Base-by-base conservation (phyloP, 2,888 invertebrate genomes). In the Hesperia comma region DNA sequence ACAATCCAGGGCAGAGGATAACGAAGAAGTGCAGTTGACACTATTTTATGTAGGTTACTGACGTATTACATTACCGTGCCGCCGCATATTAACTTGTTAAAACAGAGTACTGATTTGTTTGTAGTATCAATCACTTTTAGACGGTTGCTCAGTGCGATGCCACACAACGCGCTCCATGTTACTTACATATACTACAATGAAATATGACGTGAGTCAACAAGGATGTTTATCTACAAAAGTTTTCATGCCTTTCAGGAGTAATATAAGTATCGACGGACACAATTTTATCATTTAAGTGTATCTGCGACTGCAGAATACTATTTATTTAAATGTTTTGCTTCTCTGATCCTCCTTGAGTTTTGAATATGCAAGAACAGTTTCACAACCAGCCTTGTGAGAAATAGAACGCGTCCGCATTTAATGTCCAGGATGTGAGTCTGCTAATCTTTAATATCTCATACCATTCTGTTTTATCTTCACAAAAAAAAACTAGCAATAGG, bases 1-100 rank as follows among this genome's bases (percentile, higher is more conserved):
- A 77, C 78, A 84, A 88, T 84, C 84, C 85, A 87, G 90, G 86
- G 80, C 90, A 86, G 90, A 90, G 90, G 90, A 91, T 87, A 90
- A 88, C 83, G 37, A 37, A 86, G 79, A 86, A 80, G 80, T 85
- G 85, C 85, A 86, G 80, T 86, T 84, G 86, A 83, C 83, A 83
- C 78, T 79, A 79, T 77, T 78, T 79, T 87, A 86, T 82, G 78
- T 74, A 76, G 75, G 77, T 76, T 74, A 73, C 74, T 71, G 70
- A 73, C 62, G 68, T 68, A 68, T 68, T 67, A 56, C 40, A 37
- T 63, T 63, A 67, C 37, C 17, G 54, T 49, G 56, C 61, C 33
- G 41, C 49, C 46, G 46, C 46, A 62, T 61, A 64, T 66, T 60
- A 40, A 56, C 56, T 63, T 57, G 56, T 57, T 63, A 49, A 17